Conservation (phyloP, 2,888 invertebrate species). For the Cerceris ruficornis region DNA sequence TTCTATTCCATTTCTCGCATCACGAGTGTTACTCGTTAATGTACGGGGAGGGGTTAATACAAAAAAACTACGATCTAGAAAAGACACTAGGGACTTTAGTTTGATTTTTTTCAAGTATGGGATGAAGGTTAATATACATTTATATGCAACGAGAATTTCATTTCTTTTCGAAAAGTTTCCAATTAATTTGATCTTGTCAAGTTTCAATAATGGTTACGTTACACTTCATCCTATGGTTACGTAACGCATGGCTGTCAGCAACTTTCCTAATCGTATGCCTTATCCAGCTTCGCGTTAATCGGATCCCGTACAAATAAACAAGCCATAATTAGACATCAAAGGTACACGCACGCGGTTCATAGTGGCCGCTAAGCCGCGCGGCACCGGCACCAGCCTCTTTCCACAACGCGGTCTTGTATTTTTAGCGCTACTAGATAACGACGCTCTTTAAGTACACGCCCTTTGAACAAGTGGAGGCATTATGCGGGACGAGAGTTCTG, state of each 20-base stretch:
- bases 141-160: too few species aligned
- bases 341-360: constrained; percentile 3
- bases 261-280: constrained; percentile 25
- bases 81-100: too few species aligned
- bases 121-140: too few species aligned
- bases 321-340: constrained; percentile 51
- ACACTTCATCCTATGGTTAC: too few species aligned
- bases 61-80: too few species aligned
- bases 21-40: too few species aligned
- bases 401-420: constrained; percentile 23
- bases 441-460: constrained; percentile 27
- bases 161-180: too few species aligned
- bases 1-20: too few species aligned
- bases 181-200: too few species aligned
- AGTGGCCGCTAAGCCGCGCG: constrained; percentile 2
- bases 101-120: too few species aligned
- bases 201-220: too few species aligned
- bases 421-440: constrained; percentile 31
- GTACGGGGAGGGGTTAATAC: too few species aligned
- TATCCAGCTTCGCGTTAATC: background rate
- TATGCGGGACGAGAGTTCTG: constrained; percentile 1
- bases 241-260: constrained; percentile 4
- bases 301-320: constrained; percentile 33
- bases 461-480: constrained; percentile 40
- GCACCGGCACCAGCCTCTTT: constrained; percentile 1